A percentile compares a stretch with the other conserved stretches of the same genome.
Evolutionary conservation across 1,140 invertebrate genomes (phyloP).

Genomic region (Stegodyphus dumicola): DNA sequence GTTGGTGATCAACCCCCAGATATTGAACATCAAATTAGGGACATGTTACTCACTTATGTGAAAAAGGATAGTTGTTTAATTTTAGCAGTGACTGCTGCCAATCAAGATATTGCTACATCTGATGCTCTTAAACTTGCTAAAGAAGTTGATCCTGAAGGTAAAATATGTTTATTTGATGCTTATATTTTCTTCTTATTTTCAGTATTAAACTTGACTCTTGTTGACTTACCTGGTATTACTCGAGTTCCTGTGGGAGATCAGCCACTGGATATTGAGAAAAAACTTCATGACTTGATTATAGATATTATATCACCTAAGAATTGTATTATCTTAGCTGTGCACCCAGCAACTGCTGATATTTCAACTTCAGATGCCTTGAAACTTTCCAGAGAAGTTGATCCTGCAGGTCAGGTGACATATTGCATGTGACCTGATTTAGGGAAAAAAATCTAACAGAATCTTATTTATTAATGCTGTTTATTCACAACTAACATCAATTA

Average conservation of each 20-base stretch:
- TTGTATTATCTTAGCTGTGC: constrained; percentile 93
- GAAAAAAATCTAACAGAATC: no score
- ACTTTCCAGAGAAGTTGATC: constrained; percentile 93
- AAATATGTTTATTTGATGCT: constrained; percentile 8
- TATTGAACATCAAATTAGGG: constrained; percentile 93
- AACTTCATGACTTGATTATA: constrained; percentile 94
- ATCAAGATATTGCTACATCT: constrained; percentile 95
- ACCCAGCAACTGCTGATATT: constrained; percentile 91
- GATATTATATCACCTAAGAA: constrained; percentile 93
- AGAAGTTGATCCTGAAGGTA: constrained; percentile 92
- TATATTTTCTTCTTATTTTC: constrained; percentile 29
- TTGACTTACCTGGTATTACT: constrained; percentile 61
- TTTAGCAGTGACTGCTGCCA: constrained; percentile 95
- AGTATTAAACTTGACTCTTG: constrained; percentile 60
- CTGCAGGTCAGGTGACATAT: constrained; percentile 73
- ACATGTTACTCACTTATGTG: constrained; percentile 95
- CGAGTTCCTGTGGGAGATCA: constrained; percentile 88
- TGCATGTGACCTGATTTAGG: no score
- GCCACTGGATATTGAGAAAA: constrained; percentile 89
- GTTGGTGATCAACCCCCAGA: constrained; percentile 94
- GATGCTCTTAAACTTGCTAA: constrained; percentile 95
- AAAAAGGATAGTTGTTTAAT: constrained; percentile 93
- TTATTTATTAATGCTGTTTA: no score
- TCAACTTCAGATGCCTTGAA: constrained; percentile 96
- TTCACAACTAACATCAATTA: no score